Base-by-base conservation (phyloP, 64 coral and sea anemone genomes). In the Trachythela sp. region DNA sequence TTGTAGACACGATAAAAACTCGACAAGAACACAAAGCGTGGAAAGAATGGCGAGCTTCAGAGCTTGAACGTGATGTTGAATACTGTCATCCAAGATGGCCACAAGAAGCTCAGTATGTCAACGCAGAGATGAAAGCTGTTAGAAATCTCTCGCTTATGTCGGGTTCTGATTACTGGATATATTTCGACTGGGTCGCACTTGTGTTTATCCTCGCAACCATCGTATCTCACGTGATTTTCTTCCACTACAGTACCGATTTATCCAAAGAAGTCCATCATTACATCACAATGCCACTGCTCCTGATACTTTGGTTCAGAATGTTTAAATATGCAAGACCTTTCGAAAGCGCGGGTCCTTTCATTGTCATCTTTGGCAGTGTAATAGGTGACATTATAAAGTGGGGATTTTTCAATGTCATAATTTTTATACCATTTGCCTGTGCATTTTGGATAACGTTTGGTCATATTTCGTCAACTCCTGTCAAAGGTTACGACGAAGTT, bases 401-500 rank as follows among this genome's bases (percentile, higher is more conserved):
- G 71, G 71, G 36, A 77, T 77, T 33, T 35, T 36, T 36, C n/a
- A 77, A 77, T 14, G 2, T 35, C 9, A 29, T 36, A 2, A 35
- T 77, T 34, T 13, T 13, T 22, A 77, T 39, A 36, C 71, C 71
- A 15, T 77, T 77, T 35, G 13, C 71, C 11, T 77, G 71, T 77
- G 71, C 71, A 33, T 77, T 29, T 77, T 77, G 71, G 71, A 77
- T 77, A 10, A 77, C 71, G 17, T 77, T 77, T 77, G 71, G 71
- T 15, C 2, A 27, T 13, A 18, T 32, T 18, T 77, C 71, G 7
- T 34, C 36, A 17, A 32, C 3, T 2, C 71, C 71, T 3, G 71
- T 77, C 36, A n/a, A 77, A 13, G 71, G 71, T 77, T 77, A 77
- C 32, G 17, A 38, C 32, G 29, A 38, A 35, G 59, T 68, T 22